These are phyloP conservation scores for Autographa gamma DNA, from an alignment of 2,888 invertebrate species.

Conservation along the genomic window DNA sequence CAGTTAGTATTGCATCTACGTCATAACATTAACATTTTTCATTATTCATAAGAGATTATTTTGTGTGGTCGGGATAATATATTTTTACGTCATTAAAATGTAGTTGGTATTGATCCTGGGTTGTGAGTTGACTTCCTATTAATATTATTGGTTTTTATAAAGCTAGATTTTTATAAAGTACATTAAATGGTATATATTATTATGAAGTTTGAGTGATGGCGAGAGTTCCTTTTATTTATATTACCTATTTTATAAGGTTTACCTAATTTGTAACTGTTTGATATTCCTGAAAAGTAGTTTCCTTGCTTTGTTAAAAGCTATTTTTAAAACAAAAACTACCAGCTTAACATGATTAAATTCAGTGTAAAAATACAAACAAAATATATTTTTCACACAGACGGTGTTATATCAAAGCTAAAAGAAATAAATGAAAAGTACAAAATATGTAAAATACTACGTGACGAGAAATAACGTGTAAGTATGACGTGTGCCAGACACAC, in stretches of 20 bases:
- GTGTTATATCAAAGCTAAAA: neutral
- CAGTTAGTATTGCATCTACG: conserved; percentile 45
- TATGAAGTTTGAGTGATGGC: no score
- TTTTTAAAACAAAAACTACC: no score
- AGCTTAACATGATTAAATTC: no score
- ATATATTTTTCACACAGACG: neutral
- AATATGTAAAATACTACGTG: neutral
- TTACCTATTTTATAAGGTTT: no score
- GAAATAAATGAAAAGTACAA: neutral
- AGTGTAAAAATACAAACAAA: no score
- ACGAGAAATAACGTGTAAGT: conserved; percentile 1
- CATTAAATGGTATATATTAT: no score
- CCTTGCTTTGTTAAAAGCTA: no score
- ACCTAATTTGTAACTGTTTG: no score
- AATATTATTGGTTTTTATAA: no score
- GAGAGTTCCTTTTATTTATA: no score
- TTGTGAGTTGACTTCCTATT: neutral
- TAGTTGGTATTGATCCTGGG: neutral
- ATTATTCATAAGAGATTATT: conserved; percentile 48
- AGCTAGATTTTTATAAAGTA: no score
- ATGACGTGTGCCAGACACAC: neutral
- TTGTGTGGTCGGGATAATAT: conserved; percentile 15
- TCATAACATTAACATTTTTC: conserved; percentile 50
- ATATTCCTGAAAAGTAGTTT: no score
- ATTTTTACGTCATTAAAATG: conserved; percentile 22